Evolutionary conservation across 1,140 invertebrate species (phyloP), one percentile per base, ranked within the genome.

Genomic region (Frieseomelitta varia): DNA sequence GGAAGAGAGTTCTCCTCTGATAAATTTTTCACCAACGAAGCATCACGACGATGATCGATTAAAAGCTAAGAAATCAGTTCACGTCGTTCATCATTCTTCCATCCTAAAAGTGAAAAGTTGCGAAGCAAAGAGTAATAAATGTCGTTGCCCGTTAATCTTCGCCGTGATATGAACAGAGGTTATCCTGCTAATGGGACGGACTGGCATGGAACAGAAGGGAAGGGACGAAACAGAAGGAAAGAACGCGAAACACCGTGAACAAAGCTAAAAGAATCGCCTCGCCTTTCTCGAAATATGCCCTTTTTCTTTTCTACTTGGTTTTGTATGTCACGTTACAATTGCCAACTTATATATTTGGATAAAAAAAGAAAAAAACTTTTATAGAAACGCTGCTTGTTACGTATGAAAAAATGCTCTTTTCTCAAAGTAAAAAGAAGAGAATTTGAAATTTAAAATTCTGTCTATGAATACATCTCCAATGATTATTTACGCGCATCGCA

Each of bases 91-190:
- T 77, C 75, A 65, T 77, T 27, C 39, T 27, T 30, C 47, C 30
- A 24, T n/a, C n/a, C n/a, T n/a, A n/a, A n/a, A n/a, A 19, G 34
- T 27, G 58, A 24, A 78, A 30, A 47, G 63, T 67, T 34, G 11
- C 27, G 63, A 53, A 51, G 21, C 19, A 21, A 19, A 67, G 1
- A 12, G 21, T 55, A 63, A 79, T 39, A 51, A 55, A 68, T 53
- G 51, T 24, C 27, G 27, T 17, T 21, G 47, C 27, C 63, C 63
- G 77, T 79, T 79, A 79, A 79, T 79, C 63, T 68, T 65, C 14
- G 19, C 0, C 15, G 47, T 27, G 19, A 55, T 30, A 21, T 19
- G 63, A 12, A 27, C 63, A 17, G 14, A 4, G 15, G 63, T 14
- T 2, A 27, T 1, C 63, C n/a, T 27, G 61, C 14, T 17, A 27